Base-by-base conservation (phyloP, 2,797 vertebrate species). In the Gymnoscopelus braueri region DNA sequence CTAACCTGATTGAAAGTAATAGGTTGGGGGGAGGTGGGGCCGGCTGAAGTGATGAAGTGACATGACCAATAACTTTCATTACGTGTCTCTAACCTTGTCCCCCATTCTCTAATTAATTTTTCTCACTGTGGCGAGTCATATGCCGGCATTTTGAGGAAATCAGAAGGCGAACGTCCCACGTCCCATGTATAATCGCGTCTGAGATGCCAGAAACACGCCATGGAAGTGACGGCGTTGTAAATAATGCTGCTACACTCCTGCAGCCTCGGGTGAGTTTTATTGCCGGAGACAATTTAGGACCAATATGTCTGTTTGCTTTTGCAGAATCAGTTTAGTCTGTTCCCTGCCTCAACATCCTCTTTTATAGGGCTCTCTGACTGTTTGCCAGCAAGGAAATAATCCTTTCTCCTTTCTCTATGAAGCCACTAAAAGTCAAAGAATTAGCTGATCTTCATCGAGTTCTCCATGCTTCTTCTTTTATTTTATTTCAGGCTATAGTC, bases 31-130 rank as follows among this genome's bases (percentile, higher is more conserved):
- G 39, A 6, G 39, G 39, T 8, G 80, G 79, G 79, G 81, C 73
- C 70, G 59, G 65, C 82, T 85, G 87, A 80, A 84, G 89, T 88
- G 87, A 91, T 84, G 83, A 92, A 92, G 89, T 91, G 90, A 91
- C 93, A 94, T 87, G 88, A 81, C 83, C 92, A 91, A 91, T 93
- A 91, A 93, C 84, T 91, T 93, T 91, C 87, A 93, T 94, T 92
- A 93, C 80, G 88, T 89, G 84, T 89, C 88, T 83, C 79, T 88
- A 93, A 91, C 92, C 92, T 92, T 89, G 90, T 91, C 83, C 8
- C 19, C 78, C 75, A 66, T 80, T 70, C 62, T n/a, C 81, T 93
- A 93, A 93, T 94, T 93, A 91, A 92, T 91, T 93, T 90, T 84
- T 76, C 71, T 77, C 63, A 70, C 63, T 52, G 19, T 19, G 77